Evolutionary conservation across 2,797 vertebrate genomes (phyloP), one percentile per base, ranked within the genome.

Genomic region (Rhyacichthys aspro): DNA sequence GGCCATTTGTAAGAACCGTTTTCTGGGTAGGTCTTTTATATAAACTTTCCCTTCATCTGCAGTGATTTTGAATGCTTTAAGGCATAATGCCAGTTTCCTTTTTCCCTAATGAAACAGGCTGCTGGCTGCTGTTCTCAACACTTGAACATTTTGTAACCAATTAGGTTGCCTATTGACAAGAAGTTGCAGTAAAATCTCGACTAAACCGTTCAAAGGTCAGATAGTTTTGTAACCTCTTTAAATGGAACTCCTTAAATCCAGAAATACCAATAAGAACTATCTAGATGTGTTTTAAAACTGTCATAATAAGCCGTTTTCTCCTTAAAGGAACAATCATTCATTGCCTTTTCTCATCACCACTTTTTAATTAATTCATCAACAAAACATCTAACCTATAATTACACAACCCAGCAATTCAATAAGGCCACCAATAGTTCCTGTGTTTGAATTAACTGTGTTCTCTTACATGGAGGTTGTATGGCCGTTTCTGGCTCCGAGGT

Each of bases 391-490:
- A 12, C 8, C 28, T 9, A 14, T 41, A 15, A 63, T 68, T 58
- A 50, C 45, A 55, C 46, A 71, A 39, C 23, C 18, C 44, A 53
- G n/a, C 43, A 55, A 15, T 55, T 70, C 57, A 79, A 63, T 44
- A 55, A 47, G 8, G 0, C 9, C 2, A 55, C 8, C 56, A 38
- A 70, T 66, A 47, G 39, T 1, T 49, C 56, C 32, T 15, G 12
- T n/a, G 0, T 64, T 28, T 66, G 47, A 70, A 55, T 28, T 46
- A 42, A 61, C 7, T 17, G 16, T 38, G n/a, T 45, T 65, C 9
- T 53, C 16, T 32, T 63, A 23, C 1, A 0, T 74, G 56, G 69
- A 33, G 43, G 50, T 54, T 0, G n/a, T 2, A 1, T 14, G 43
- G 39, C 64, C 3, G 3, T 15, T 6, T 43, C 46, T 23, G 18